Conservation (phyloP, 2,797 vertebrate species). For the Carcharodon carcharias region DNA sequence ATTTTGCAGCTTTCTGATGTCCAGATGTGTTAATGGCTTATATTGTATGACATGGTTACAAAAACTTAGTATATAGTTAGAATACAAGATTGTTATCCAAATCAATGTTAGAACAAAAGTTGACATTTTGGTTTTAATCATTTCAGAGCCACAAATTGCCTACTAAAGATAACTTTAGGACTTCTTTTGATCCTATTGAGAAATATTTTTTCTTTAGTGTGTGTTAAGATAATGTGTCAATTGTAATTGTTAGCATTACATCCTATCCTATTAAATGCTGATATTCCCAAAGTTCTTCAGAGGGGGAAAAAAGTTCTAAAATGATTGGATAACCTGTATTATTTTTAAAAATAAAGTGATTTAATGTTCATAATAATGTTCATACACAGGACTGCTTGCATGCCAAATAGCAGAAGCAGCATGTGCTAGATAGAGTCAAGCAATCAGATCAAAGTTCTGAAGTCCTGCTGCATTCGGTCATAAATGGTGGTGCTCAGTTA, state of each 20-base stretch:
- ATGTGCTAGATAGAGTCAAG: not conserved
- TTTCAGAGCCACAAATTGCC: not conserved
- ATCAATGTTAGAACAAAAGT: not conserved
- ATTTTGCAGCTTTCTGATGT: not conserved
- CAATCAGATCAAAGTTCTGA: not conserved
- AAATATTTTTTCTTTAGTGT: not conserved
- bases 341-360: not conserved
- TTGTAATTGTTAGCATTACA: not conserved
- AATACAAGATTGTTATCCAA: not conserved
- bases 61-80: not conserved
- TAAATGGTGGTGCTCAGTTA: too few relatives aligned
- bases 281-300: not conserved
- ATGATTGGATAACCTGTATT: not conserved
- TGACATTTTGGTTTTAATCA: not conserved
- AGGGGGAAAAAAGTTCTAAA: not conserved
- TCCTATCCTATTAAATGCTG: not conserved
- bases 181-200: not conserved
- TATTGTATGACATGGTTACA: not conserved
- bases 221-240: not conserved
- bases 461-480: too few relatives aligned
- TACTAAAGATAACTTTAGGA: not conserved
- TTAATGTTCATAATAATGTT: not conserved
- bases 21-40: conserved; percentile 12
- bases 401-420: not conserved
- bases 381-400: not conserved